Conservation (phyloP, 2,797 vertebrate species). For the Oreonectes daqikongensis region DNA sequence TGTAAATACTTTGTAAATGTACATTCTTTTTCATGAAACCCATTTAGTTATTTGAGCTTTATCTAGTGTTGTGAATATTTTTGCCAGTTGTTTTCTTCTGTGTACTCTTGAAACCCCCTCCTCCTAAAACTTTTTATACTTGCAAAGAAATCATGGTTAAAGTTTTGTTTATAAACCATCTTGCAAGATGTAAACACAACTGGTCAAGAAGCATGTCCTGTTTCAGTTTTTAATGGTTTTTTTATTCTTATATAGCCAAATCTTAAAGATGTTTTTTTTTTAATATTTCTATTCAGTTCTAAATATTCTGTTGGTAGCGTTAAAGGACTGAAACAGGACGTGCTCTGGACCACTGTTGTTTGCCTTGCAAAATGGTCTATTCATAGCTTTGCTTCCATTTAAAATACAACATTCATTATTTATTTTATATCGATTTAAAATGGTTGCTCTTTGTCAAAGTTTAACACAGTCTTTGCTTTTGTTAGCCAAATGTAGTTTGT, state of each 20-base stretch:
- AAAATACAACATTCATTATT: conserved; percentile 5
- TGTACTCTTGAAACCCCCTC: too few species aligned
- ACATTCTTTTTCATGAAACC: conserved; percentile 55
- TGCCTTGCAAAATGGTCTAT: neutral
- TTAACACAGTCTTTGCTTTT: neutral
- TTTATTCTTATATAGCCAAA: too few species aligned
- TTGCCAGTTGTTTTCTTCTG: neutral
- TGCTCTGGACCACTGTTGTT: too few species aligned
- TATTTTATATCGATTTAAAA: conserved; percentile 20
- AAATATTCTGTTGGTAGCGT: too few species aligned
- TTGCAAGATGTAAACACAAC: too few species aligned
- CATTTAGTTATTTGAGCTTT: neutral
- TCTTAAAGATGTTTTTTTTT: too few species aligned
- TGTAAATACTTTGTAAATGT: conserved; percentile 62
- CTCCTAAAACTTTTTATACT: neutral
- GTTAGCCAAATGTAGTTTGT: neutral
- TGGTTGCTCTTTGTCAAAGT: conserved; percentile 1
- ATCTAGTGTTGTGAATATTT: neutral
- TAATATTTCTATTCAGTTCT: too few species aligned
- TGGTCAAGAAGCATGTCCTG: too few species aligned
- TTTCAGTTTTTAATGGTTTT: too few species aligned
- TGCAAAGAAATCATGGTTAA: neutral
- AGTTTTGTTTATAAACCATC: neutral
- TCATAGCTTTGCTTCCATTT: neutral
- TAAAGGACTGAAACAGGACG: too few species aligned